Conservation (phyloP, 1,140 invertebrate species). For the Helicorthomorpha holstii region DNA sequence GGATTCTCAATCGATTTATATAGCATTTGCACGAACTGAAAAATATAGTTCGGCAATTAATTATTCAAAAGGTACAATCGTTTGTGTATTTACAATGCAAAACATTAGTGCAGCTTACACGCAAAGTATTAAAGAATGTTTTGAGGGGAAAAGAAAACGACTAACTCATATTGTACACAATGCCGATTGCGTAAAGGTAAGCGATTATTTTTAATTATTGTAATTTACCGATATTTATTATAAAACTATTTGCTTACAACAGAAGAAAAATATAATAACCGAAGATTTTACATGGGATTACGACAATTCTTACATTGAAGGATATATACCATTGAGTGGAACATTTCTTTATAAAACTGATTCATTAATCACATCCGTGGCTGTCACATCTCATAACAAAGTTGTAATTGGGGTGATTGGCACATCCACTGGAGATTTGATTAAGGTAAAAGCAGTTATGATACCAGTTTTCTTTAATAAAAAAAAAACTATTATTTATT, state of each 20-base stretch:
- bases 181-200: too few species aligned
- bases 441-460: slow-evolving; percentile 12
- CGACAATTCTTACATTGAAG: slow-evolving; percentile 17
- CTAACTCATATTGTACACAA: too few species aligned
- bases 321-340: slow-evolving; percentile 10
- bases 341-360: slow-evolving; percentile 4
- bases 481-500: too few species aligned
- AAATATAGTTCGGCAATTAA: too few species aligned
- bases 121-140: too few species aligned
- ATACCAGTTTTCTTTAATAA: neutral
- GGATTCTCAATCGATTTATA: slow-evolving; percentile 8
- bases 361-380: slow-evolving; percentile 12
- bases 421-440: slow-evolving; percentile 12
- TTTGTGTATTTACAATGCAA: slow-evolving; percentile 16
- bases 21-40: slow-evolving; percentile 14
- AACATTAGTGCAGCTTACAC: too few species aligned
- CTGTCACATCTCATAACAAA: slow-evolving; percentile 11
- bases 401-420: slow-evolving; percentile 13
- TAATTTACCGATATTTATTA: too few species aligned
- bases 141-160: too few species aligned
- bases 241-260: too few species aligned
- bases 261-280: too few species aligned
- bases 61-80: slow-evolving; percentile 10
- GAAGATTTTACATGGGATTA: too few species aligned
- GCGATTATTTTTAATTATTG: too few species aligned